Percentiles rank a stretch among this genome's conserved stretches.
These are phyloP conservation scores for Corella eumyota DNA, from an alignment of 23 tunicate genomes.

Conservation along the genomic window DNA sequence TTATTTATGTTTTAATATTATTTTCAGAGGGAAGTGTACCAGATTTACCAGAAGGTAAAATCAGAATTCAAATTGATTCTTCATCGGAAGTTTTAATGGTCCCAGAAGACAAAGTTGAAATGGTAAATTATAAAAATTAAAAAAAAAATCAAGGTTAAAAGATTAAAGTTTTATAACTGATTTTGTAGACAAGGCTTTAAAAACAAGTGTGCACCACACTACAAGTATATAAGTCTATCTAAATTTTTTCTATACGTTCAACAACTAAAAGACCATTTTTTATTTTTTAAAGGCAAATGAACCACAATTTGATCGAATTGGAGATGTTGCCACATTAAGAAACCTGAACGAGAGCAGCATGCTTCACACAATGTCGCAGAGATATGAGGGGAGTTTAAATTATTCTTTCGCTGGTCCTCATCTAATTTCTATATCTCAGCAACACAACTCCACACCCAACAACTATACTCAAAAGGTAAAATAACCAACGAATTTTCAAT, in stretches of 20 bases:
- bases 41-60: not conserved
- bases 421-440: conserved; percentile 29
- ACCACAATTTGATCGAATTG: conserved; percentile 51
- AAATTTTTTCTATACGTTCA: no score
- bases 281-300: conserved; percentile 53
- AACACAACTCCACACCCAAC: conserved; percentile 16
- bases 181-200: no score
- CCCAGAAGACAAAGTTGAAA: conserved; percentile 62
- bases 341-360: conserved; percentile 73
- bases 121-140: conserved; percentile 17
- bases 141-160: not conserved
- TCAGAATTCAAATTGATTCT: conserved; percentile 3
- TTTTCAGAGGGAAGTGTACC: no score
- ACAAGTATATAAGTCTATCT: no score
- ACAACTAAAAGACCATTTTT: no score
- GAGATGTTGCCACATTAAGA: conserved; percentile 47
- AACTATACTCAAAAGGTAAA: conserved; percentile 19
- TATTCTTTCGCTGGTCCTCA: conserved; percentile 78
- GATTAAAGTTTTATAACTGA: no score
- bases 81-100: conserved; percentile 21
- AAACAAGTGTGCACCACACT: no score
- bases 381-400: conserved; percentile 33
- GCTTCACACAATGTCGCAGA: conserved; percentile 50
- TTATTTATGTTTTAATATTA: not conserved
- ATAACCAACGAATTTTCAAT: no score